Conservation (phyloP, 2,113 vertebrate species). For the Lycaon pictus region DNA sequence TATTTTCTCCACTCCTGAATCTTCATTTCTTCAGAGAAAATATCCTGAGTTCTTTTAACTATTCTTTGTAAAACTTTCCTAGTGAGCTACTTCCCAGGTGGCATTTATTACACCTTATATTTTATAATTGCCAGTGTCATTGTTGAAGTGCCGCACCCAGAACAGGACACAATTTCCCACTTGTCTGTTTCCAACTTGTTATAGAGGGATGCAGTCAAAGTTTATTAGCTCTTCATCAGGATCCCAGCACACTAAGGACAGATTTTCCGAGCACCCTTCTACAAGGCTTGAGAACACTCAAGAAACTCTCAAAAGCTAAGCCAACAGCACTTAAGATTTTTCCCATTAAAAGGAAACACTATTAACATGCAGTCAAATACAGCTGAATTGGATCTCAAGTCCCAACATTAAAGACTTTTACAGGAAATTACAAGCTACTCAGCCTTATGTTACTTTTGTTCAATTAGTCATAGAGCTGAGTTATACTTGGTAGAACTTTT, state of each 20-base stretch:
- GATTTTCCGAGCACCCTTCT: conserved; percentile 56
- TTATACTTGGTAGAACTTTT: background rate
- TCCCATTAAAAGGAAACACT: background rate
- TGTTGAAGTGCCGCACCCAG: background rate
- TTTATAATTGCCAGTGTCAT: background rate
- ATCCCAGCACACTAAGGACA: background rate
- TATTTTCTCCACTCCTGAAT: background rate
- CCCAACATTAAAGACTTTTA: background rate
- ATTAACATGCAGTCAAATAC: conserved; percentile 21
- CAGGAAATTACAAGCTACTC: background rate
- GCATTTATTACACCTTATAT: background rate
- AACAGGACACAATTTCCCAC: background rate
- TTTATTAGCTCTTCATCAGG: background rate
- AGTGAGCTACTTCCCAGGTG: background rate
- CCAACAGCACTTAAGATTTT: conserved; percentile 51
- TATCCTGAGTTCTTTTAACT: background rate
- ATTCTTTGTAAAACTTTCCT: background rate
- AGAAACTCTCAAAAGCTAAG: conserved; percentile 52
- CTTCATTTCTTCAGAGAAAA: background rate
- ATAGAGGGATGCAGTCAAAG: background rate
- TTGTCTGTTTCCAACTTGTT: background rate
- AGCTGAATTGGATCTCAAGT: background rate
- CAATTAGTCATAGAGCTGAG: background rate
- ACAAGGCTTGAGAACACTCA: conserved; percentile 60
- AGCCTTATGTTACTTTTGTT: background rate